Conservation (phyloP, 2,113 vertebrate species). For the Lucifuga dentata region DNA sequence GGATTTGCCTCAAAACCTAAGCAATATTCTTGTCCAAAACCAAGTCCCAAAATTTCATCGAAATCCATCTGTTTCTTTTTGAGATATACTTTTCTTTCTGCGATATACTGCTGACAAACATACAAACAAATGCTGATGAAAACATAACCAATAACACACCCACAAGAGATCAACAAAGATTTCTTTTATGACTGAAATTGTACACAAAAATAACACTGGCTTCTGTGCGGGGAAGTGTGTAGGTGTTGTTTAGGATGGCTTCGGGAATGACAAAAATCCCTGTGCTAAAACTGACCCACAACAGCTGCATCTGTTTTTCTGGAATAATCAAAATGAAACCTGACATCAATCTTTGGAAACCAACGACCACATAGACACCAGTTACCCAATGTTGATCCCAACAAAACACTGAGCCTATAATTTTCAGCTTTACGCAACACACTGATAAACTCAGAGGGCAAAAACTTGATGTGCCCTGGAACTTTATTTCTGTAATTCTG, state of each 20-base stretch:
- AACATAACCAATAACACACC: too few species aligned
- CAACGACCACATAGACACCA: slow-evolving; percentile 36
- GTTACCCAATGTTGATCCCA: slow-evolving; percentile 40
- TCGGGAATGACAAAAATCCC: slow-evolving; percentile 32
- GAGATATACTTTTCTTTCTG: too few species aligned
- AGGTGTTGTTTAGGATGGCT: slow-evolving; percentile 22
- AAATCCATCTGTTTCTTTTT: too few species aligned
- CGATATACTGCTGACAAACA: too few species aligned
- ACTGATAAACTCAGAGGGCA: slow-evolving; percentile 34
- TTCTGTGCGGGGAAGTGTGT: too few species aligned
- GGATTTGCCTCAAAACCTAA: too few species aligned
- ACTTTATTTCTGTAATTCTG: neutral
- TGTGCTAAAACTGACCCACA: slow-evolving; percentile 26
- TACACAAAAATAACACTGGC: too few species aligned
- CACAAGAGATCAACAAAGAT: too few species aligned
- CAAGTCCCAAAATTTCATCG: too few species aligned
- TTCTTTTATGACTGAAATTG: too few species aligned
- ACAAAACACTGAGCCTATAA: slow-evolving; percentile 45
- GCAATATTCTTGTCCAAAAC: too few species aligned
- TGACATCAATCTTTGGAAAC: slow-evolving; percentile 51
- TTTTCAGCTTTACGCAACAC: slow-evolving; percentile 33
- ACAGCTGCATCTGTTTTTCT: slow-evolving; percentile 43
- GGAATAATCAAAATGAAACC: slow-evolving; percentile 47
- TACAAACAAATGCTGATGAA: too few species aligned
- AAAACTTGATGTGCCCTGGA: neutral